A percentile compares a stretch with the other conserved stretches of the same genome.
phyloP scores from a whole-genome alignment of 2,113 vertebrate species.

The Danionella cerebrum region DNA sequence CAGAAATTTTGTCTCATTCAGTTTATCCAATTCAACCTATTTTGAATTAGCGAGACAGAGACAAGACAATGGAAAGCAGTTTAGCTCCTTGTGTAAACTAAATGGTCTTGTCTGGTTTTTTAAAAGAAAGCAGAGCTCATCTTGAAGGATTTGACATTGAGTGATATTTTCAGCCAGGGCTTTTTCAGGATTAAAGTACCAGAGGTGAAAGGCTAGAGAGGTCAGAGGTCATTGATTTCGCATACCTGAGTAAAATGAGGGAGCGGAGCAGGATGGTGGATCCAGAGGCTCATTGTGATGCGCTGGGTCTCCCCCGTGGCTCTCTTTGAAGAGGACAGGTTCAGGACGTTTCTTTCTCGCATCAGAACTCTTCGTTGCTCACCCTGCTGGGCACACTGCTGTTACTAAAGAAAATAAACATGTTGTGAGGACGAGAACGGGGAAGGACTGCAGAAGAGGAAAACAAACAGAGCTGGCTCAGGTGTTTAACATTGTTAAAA shows the following conservation, averaged over 20 bases:
- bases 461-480: constrained; percentile 16
- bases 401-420: constrained; percentile 64
- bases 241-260: constrained; percentile 55
- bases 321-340: constrained; percentile 55
- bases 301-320: constrained; percentile 45
- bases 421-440: constrained; percentile 43
- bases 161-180: too few relatives aligned
- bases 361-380: constrained; percentile 32
- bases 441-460: neutral
- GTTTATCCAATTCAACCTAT: too few relatives aligned
- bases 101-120: too few relatives aligned
- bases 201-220: neutral
- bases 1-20: too few relatives aligned
- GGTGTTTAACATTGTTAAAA: neutral
- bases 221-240: constrained; percentile 45
- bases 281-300: constrained; percentile 58
- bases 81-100: too few relatives aligned
- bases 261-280: constrained; percentile 49
- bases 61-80: too few relatives aligned
- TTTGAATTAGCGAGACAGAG: too few relatives aligned
- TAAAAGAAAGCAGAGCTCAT: too few relatives aligned
- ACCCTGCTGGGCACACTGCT: constrained; percentile 40
- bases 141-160: too few relatives aligned
- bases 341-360: constrained; percentile 34
- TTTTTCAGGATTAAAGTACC: neutral